Evolutionary conservation across 2,888 invertebrate species (phyloP).

Genomic region (Orthosia gothica): DNA sequence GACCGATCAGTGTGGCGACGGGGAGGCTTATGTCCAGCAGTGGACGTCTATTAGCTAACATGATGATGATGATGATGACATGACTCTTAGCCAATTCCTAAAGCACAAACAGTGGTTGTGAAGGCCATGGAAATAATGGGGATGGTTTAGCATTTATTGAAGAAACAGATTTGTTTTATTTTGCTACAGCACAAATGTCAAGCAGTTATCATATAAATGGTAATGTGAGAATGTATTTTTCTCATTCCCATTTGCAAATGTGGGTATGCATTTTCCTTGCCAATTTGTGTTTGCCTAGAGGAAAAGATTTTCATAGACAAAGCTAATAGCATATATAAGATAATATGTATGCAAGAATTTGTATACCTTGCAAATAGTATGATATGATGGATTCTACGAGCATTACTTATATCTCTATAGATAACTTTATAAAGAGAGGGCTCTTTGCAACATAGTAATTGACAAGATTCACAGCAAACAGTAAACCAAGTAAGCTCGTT

Average conservation of each 20-base stretch:
- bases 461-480: too few species aligned
- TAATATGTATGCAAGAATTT: not conserved
- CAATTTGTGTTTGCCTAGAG: not conserved
- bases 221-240: not conserved
- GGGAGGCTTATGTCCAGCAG: too few species aligned
- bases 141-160: not conserved
- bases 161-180: not conserved
- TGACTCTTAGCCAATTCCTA: not conserved
- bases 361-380: not conserved
- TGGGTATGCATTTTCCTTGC: constrained; percentile 1
- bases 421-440: too few species aligned
- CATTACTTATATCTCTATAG: not conserved
- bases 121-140: not conserved
- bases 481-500: not conserved
- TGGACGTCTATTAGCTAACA: too few species aligned
- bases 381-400: not conserved
- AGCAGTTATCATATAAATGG: not conserved
- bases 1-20: too few species aligned
- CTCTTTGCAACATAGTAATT: not conserved
- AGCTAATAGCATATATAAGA: constrained; percentile 4
- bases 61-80: not conserved
- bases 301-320: constrained; percentile 25
- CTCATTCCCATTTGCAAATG: constrained; percentile 7
- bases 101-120: not conserved
- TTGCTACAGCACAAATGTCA: not conserved